These are phyloP conservation scores for Hemichromis elongatus DNA, from an alignment of 2,113 vertebrate genomes.

Conservation along the genomic window DNA sequence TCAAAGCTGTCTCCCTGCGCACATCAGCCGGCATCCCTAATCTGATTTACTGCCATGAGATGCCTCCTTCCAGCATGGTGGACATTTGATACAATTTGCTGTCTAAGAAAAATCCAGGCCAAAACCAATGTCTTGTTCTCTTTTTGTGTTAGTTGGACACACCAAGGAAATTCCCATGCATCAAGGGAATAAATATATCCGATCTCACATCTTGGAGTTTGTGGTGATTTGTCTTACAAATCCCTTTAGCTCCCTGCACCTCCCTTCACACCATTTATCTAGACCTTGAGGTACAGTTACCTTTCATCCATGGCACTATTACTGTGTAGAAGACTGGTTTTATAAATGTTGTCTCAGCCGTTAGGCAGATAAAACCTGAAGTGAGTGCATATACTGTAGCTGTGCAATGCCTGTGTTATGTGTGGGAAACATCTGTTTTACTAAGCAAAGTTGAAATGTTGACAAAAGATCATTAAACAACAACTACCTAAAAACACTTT, in stretches of 20 bases:
- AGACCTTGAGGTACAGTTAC: background rate
- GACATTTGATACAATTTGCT: slow-evolving; percentile 33
- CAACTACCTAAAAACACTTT: background rate
- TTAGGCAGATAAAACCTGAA: background rate
- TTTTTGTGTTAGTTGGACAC: background rate
- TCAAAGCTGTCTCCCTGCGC: slow-evolving; percentile 5
- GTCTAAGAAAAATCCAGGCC: slow-evolving; percentile 9
- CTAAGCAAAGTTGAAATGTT: background rate
- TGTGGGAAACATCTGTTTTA: background rate
- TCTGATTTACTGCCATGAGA: slow-evolving; percentile 37
- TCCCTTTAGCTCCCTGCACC: background rate
- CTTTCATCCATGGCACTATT: background rate
- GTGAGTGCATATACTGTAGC: background rate
- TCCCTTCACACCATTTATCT: background rate
- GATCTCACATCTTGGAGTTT: background rate
- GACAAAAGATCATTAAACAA: background rate
- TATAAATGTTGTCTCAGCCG: background rate
- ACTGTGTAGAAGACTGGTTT: background rate
- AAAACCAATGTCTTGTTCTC: background rate
- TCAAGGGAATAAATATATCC: background rate
- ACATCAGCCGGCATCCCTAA: slow-evolving; percentile 21
- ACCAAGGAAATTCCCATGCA: background rate
- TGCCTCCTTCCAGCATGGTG: background rate
- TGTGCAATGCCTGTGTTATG: background rate
- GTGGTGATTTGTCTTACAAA: background rate